Evolutionary conservation across 2,888 invertebrate genomes (phyloP).

Genomic region (Campoplex capitator): DNA sequence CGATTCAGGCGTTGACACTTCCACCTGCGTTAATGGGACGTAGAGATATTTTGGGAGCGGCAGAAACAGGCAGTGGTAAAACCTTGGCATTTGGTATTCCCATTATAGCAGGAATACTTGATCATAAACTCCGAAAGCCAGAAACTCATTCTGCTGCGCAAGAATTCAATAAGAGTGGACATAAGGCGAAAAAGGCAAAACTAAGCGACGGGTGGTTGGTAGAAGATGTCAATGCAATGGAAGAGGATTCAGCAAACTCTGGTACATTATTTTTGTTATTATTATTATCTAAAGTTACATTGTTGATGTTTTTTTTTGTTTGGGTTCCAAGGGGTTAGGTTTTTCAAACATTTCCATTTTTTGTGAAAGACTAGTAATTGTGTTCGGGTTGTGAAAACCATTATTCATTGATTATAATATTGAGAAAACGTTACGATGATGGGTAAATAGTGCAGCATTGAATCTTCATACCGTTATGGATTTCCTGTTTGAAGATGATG

Average conservation of each 20-base stretch:
- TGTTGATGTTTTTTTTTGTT: neutral
- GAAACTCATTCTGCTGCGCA: slow-evolving; percentile 55
- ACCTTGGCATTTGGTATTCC: slow-evolving; percentile 99
- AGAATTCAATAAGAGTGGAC: slow-evolving; percentile 51
- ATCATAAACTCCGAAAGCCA: slow-evolving; percentile 86
- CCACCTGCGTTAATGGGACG: slow-evolving; percentile 94
- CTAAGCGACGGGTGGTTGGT: slow-evolving; percentile 60
- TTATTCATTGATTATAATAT: neutral
- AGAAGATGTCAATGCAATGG: slow-evolving; percentile 61
- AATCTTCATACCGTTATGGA: neutral
- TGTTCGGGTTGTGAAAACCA: no score
- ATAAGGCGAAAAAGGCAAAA: slow-evolving; percentile 42
- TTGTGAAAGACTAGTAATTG: no score
- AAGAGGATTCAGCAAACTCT: slow-evolving; percentile 48
- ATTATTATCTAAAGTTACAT: neutral
- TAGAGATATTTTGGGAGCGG: slow-evolving; percentile 98
- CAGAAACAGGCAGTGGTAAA: slow-evolving; percentile 99
- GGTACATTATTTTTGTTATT: slow-evolving; percentile 31
- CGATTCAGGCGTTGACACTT: slow-evolving; percentile 93
- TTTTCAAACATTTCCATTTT: no score
- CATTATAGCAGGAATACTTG: slow-evolving; percentile 93
- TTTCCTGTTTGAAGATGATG: slow-evolving; percentile 25
- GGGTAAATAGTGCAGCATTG: neutral
- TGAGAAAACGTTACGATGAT: neutral
- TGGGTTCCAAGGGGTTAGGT: no score